Percentiles rank a stretch among this genome's conserved stretches.
phyloP scores from a whole-genome alignment of 2,797 vertebrate species.

The Thaleichthys pacificus region DNA sequence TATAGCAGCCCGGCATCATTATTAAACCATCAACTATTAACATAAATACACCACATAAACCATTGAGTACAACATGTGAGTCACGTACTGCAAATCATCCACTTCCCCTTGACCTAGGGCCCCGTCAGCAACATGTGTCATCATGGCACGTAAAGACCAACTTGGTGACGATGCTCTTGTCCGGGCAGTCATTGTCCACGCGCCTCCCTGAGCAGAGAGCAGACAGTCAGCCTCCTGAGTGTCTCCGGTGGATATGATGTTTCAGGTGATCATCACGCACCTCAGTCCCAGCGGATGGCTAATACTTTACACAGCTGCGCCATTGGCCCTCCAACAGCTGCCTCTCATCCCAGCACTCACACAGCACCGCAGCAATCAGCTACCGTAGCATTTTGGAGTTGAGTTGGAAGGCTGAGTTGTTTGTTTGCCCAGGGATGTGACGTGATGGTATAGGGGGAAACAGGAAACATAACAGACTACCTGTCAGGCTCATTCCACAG shows the following conservation, averaged over 20 bases:
- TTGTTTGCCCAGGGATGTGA: slow-evolving; percentile 77
- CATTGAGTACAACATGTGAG: slow-evolving; percentile 14
- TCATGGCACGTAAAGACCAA: slow-evolving; percentile 27
- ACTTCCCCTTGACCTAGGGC: slow-evolving; percentile 62
- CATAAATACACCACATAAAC: neutral
- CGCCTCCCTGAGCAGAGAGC: slow-evolving; percentile 50
- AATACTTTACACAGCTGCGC: slow-evolving; percentile 77
- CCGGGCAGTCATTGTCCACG: slow-evolving; percentile 44
- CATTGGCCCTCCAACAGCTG: slow-evolving; percentile 5
- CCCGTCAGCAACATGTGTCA: slow-evolving; percentile 44
- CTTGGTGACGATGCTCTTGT: slow-evolving; percentile 43
- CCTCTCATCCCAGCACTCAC: slow-evolving; percentile 14
- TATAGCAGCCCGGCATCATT: too few species aligned
- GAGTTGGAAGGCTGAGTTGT: slow-evolving; percentile 59
- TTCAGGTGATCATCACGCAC: slow-evolving; percentile 60
- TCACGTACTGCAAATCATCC: slow-evolving; percentile 62
- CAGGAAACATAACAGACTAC: slow-evolving; percentile 82
- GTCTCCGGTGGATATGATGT: slow-evolving; percentile 62
- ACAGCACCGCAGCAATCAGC: slow-evolving; percentile 42
- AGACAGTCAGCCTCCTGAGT: slow-evolving; percentile 69
- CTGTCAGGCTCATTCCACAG: slow-evolving; percentile 73
- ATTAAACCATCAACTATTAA: too few species aligned
- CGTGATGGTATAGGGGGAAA: slow-evolving; percentile 75
- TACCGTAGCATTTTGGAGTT: slow-evolving; percentile 42
- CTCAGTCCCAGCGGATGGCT: slow-evolving; percentile 60